Base-by-base conservation (phyloP, 1,140 invertebrate species). In the Vanessa atalanta region DNA sequence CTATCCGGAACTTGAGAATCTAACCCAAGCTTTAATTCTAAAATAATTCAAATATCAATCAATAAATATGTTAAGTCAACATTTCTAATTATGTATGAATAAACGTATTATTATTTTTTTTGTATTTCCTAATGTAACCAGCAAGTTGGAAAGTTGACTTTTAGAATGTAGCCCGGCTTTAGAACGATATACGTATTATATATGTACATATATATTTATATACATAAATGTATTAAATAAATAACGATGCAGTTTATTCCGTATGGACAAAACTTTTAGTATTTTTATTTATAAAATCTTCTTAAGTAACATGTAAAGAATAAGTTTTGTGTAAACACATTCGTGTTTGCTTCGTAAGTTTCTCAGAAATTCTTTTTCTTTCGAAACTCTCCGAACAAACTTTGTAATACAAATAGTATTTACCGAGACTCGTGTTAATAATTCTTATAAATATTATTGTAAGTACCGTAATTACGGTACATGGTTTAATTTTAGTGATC, bases 301-400 rank as follows among this genome's bases (percentile, higher is more conserved):
- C 47, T n/a, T 65, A 47, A 65, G 64, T 65, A 65, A 48, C 16
- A 20, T 55, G 64, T 67, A 15, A 26, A 31, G 20, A 51, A 51
- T 2, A 67, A 60, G 23, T 69, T 69, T 55, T 15, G 37, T 69
- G 53, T 48, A 69, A 69, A 69, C 37, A 72, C 20, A 65, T 55
- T 1, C 47, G 12, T 72, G 63, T 72, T 65, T 72, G 37, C 63
- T 65, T 55, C 37, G 51, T 31, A 14, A 67, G 57, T 65, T 72
- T 55, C 70, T 23, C 63, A 37, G 63, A 43, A 65, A 31, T 72
- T 72, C 37, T 72, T 66, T 66, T 70, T 8, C 43, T 65, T 47
- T 51, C 48, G 61, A 31, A 53, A 67, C 15, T 51, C 57, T 57
- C 67, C 67, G 11, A 20, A 61, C 53, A 61, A 68, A 69, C 50